phyloP scores from a whole-genome alignment of 2,113 vertebrate genomes.

The Phaethornis superciliosus region DNA sequence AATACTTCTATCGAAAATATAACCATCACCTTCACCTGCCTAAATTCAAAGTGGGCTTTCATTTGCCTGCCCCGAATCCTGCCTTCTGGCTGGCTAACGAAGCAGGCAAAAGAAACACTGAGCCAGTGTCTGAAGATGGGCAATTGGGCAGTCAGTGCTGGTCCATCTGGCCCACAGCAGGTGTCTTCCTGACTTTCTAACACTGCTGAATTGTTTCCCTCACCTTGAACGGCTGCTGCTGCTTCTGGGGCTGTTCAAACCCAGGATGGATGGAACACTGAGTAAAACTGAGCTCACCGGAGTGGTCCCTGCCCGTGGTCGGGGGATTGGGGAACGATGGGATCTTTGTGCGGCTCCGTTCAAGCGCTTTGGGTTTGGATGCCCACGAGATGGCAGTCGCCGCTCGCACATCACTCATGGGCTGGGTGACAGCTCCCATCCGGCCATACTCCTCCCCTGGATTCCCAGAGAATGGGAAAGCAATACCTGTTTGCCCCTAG shows the following conservation, averaged over 20 bases:
- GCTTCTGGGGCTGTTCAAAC: rapidly evolving
- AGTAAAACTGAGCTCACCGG: too few relatives aligned
- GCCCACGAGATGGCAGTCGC: slow-evolving; percentile 73
- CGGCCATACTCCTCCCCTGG: background rate
- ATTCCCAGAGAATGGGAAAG: background rate
- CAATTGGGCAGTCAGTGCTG: rapidly evolving
- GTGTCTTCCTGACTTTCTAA: rapidly evolving
- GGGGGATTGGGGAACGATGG: too few relatives aligned
- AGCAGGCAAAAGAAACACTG: rapidly evolving
- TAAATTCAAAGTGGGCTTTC: rapidly evolving
- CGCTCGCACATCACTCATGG: background rate
- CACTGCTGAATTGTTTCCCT: rapidly evolving
- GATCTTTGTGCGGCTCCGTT: too few relatives aligned
- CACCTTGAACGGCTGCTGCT: background rate
- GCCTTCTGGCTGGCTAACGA: rapidly evolving
- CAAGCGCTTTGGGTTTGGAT: background rate
- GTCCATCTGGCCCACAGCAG: background rate
- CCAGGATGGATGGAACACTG: too few relatives aligned
- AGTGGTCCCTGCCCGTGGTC: too few relatives aligned
- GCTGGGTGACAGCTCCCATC: background rate
- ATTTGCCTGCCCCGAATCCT: rapidly evolving
- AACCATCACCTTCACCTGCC: background rate
- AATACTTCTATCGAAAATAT: background rate
- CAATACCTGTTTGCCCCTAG: background rate
- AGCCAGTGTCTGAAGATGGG: background rate